These are phyloP conservation scores for Polymixis lichenea DNA, from an alignment of 2,888 invertebrate genomes.

Conservation along the genomic window DNA sequence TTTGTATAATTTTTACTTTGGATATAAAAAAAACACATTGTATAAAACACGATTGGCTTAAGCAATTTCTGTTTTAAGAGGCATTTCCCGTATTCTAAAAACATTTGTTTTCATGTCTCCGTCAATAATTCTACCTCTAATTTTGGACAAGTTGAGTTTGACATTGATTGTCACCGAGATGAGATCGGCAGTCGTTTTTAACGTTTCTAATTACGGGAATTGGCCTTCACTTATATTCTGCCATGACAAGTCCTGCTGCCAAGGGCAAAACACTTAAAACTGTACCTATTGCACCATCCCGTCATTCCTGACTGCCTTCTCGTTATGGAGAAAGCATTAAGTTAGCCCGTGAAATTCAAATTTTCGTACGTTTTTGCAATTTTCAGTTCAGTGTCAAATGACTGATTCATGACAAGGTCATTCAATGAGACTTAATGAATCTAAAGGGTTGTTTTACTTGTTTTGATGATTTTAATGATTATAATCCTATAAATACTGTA, in stretches of 20 bases:
- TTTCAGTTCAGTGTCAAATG: no score
- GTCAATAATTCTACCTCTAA: not conserved
- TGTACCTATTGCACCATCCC: not conserved
- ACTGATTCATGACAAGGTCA: no score
- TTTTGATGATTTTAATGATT: no score
- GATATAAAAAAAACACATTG: no score
- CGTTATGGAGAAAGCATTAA: no score
- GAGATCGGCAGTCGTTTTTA: not conserved
- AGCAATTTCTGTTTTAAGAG: not conserved
- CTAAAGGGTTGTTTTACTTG: no score
- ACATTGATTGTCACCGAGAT: not conserved
- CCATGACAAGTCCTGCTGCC: not conserved
- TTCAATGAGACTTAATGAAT: no score
- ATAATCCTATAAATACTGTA: no score
- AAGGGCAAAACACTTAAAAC: not conserved
- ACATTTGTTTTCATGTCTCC: not conserved
- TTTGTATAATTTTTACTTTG: no score
- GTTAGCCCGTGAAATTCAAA: no score
- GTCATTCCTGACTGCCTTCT: not conserved
- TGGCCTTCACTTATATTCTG: not conserved
- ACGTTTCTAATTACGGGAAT: not conserved
- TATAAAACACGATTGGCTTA: conserved; percentile 1
- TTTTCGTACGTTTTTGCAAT: no score
- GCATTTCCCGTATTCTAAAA: not conserved
- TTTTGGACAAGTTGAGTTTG: not conserved